Conservation (phyloP, 2,888 invertebrate genomes). For the Omphaloscelis lunosa region DNA sequence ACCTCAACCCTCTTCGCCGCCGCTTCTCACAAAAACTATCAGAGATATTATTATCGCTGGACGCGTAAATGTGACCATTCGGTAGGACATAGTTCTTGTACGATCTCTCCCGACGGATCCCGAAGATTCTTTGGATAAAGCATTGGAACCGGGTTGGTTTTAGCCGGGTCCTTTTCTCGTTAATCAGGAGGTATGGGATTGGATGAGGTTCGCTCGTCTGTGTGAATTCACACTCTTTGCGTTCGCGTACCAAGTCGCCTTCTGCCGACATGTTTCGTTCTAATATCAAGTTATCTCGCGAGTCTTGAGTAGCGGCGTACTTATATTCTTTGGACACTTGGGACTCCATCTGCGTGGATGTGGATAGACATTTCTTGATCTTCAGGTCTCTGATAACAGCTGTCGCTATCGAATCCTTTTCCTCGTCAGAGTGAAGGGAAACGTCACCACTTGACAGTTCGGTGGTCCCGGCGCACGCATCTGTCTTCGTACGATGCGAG, state of each 20-base stretch:
- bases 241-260: conserved; percentile 32
- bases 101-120: conserved; percentile 73
- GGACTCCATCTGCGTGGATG: conserved; percentile 72
- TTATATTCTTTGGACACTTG: conserved; percentile 71
- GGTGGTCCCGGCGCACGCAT: conserved; percentile 81
- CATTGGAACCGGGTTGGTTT: conserved; percentile 82
- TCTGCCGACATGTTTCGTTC: conserved; percentile 23
- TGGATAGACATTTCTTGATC: conserved; percentile 70
- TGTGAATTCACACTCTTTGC: conserved; percentile 69
- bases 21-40: conserved; percentile 74
- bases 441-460: conserved; percentile 76
- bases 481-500: conserved; percentile 82
- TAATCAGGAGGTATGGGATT: conserved; percentile 71
- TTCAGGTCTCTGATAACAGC: conserved; percentile 77
- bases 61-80: conserved; percentile 75
- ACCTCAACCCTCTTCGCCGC: conserved; percentile 74
- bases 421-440: conserved; percentile 54
- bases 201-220: conserved; percentile 60
- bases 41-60: conserved; percentile 81
- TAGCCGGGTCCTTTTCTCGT: conserved; percentile 67
- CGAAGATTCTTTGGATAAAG: conserved; percentile 83
- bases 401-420: conserved; percentile 70
- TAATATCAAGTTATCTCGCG: conserved; percentile 31
- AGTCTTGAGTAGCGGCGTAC: conserved; percentile 52
- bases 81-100: conserved; percentile 67